A percentile compares a stretch with the other conserved stretches of the same genome.
These are phyloP conservation scores for Euleptes europaea DNA, from an alignment of 2,113 vertebrate species.

Conservation along the genomic window DNA sequence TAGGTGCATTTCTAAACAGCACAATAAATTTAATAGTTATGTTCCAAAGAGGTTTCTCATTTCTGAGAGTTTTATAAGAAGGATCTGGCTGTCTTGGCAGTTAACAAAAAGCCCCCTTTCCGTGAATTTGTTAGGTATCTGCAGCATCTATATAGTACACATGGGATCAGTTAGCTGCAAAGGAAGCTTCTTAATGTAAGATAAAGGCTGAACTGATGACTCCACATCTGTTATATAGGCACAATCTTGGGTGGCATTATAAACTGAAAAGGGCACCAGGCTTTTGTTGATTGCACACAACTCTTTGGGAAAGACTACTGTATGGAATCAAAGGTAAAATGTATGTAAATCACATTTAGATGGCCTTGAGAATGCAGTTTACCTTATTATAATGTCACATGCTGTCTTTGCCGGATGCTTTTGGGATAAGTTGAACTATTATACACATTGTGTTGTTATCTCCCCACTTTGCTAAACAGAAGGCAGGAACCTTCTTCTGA, in stretches of 20 bases:
- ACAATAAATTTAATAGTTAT: neutral
- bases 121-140: conserved; percentile 47
- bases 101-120: conserved; percentile 34
- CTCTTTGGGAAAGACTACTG: conserved; percentile 39
- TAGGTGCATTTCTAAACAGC: neutral
- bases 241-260: conserved; percentile 73
- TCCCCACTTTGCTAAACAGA: too few species aligned
- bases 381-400: conserved; percentile 8
- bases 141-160: conserved; percentile 42
- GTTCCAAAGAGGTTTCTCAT: neutral
- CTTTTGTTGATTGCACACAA: conserved; percentile 55
- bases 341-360: conserved; percentile 25
- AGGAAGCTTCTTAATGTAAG: conserved; percentile 57
- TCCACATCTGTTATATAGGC: conserved; percentile 68
- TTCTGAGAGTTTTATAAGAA: conserved; percentile 7
- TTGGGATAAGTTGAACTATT: neutral
- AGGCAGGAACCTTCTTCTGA: too few species aligned
- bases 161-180: conserved; percentile 62
- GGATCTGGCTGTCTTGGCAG: neutral
- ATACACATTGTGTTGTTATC: too few species aligned
- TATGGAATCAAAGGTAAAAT: conserved; percentile 34
- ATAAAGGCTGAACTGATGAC: conserved; percentile 65
- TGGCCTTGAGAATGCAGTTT: conserved; percentile 25
- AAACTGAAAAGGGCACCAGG: conserved; percentile 73
- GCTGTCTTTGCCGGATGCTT: conserved; percentile 21